These are phyloP conservation scores for Xiphias gladius DNA, from an alignment of 2,113 vertebrate genomes.

Conservation along the genomic window DNA sequence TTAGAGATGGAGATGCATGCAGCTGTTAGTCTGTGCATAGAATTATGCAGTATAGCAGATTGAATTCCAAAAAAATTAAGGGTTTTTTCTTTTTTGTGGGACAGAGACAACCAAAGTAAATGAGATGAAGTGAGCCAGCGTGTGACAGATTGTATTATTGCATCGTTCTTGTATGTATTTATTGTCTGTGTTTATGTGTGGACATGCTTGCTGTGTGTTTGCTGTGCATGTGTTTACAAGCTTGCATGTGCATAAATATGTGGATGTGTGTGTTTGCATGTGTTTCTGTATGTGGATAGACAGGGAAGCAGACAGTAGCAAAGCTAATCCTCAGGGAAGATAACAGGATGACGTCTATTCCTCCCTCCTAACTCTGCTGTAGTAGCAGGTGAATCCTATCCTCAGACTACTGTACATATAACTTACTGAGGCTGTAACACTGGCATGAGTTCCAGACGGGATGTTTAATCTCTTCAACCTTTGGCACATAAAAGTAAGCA, in stretches of 20 bases:
- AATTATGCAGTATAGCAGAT: neutral
- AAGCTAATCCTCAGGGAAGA: conserved; percentile 75
- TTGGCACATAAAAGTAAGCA: neutral
- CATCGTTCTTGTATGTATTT: conserved; percentile 1
- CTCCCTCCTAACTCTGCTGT: conserved; percentile 32
- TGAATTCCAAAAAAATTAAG: neutral
- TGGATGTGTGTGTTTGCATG: neutral
- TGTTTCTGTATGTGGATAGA: conserved; percentile 39
- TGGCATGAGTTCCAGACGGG: neutral
- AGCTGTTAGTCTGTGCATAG: neutral
- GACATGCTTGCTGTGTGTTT: conserved; percentile 7
- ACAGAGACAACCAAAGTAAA: neutral
- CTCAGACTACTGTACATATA: conserved; percentile 4
- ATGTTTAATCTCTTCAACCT: conserved; percentile 3
- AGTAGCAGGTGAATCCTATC: conserved; percentile 19
- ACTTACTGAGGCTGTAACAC: neutral
- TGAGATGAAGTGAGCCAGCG: neutral
- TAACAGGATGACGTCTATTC: conserved; percentile 69
- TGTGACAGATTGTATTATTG: conserved; percentile 17
- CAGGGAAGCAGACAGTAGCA: conserved; percentile 56
- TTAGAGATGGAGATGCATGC: neutral
- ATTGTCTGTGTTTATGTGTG: conserved; percentile 10
- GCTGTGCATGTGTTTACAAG: conserved; percentile 1
- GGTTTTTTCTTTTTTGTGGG: neutral
- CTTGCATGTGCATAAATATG: conserved; percentile 7